These are phyloP conservation scores for Plebejus melissa DNA, from an alignment of 2,888 invertebrate species.

Conservation along the genomic window DNA sequence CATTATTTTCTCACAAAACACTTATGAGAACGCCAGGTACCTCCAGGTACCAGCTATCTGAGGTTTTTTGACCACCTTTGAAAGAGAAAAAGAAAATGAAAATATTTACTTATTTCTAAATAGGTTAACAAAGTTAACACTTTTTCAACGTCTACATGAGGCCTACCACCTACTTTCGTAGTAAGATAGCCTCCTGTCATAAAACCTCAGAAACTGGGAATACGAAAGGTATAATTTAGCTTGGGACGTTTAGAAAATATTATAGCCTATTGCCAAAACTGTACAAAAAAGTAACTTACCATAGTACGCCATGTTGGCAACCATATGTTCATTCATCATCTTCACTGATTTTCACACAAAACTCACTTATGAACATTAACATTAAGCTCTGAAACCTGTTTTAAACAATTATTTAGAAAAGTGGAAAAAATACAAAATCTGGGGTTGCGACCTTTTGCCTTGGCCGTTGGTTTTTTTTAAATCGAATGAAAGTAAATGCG, in stretches of 20 bases:
- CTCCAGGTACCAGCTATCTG: too few species aligned
- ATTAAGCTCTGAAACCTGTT: neutral
- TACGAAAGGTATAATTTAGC: neutral
- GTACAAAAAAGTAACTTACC: conserved; percentile 48
- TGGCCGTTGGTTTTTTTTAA: neutral
- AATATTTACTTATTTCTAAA: too few species aligned
- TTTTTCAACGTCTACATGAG: too few species aligned
- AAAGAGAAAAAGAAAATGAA: too few species aligned
- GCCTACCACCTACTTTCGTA: neutral
- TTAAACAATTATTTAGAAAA: neutral
- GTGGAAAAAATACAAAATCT: neutral
- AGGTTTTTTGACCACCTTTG: too few species aligned
- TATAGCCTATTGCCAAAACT: neutral
- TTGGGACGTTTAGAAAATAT: neutral
- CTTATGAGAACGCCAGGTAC: too few species aligned
- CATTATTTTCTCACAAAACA: too few species aligned
- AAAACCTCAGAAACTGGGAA: neutral
- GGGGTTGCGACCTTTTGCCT: neutral
- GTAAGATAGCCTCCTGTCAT: neutral
- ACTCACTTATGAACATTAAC: conserved; percentile 24
- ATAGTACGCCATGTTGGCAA: conserved; percentile 64
- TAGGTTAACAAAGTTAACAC: too few species aligned
- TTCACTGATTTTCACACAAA: conserved; percentile 33
- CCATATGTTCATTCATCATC: conserved; percentile 64
- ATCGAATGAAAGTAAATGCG: neutral